phyloP scores from a whole-genome alignment of 2,888 invertebrate genomes.

The Synanthedon andrenaeformis region DNA sequence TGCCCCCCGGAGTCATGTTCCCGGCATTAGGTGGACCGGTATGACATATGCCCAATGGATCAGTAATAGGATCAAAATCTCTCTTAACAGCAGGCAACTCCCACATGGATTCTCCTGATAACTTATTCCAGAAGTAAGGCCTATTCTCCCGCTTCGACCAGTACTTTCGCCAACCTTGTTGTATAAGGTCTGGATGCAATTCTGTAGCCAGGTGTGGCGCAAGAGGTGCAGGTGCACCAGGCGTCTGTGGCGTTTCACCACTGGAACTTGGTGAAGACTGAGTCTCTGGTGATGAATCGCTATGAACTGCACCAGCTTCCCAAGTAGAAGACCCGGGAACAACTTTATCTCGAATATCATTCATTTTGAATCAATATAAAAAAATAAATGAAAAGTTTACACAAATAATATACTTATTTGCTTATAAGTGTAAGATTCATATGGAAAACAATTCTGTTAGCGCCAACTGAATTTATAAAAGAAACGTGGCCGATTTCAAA shows the following conservation, averaged over 20 bases:
- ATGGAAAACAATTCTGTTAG: conserved; percentile 45
- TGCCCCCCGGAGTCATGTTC: conserved; percentile 67
- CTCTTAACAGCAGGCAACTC: conserved; percentile 88
- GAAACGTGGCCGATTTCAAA: conserved; percentile 23
- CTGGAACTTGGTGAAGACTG: conserved; percentile 56
- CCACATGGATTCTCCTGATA: conserved; percentile 97
- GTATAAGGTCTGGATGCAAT: conserved; percentile 65
- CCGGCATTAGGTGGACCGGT: conserved; percentile 54
- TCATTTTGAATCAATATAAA: conserved; percentile 36
- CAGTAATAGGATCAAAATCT: conserved; percentile 91
- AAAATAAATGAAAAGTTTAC: conserved; percentile 4
- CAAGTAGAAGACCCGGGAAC: conserved; percentile 59
- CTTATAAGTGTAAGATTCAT: conserved; percentile 26
- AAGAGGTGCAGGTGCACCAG: conserved; percentile 69
- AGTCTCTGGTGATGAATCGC: conserved; percentile 56
- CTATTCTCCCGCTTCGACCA: conserved; percentile 97
- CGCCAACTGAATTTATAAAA: conserved; percentile 35
- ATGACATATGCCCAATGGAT: conserved; percentile 86
- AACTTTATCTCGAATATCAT: conserved; percentile 67
- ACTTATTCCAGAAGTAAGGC: conserved; percentile 96
- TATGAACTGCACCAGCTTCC: conserved; percentile 48
- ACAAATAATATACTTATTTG: conserved; percentile 6
- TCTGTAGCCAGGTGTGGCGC: conserved; percentile 60
- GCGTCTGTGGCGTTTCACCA: conserved; percentile 67
- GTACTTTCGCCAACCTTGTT: conserved; percentile 96